Conservation (phyloP, 2,888 invertebrate species). For the Emmelina monodactyla region DNA sequence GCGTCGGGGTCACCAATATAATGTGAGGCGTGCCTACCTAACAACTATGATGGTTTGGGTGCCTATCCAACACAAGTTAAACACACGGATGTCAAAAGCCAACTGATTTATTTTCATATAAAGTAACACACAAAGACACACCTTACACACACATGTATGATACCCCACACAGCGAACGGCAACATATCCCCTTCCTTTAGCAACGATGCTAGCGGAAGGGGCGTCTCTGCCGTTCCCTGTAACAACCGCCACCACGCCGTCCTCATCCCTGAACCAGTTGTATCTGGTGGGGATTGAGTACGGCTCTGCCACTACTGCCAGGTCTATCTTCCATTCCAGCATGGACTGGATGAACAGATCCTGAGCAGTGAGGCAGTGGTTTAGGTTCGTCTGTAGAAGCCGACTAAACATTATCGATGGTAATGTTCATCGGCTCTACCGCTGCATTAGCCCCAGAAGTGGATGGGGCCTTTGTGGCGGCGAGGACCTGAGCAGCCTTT, state of each 20-base stretch:
- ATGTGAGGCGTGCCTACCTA: no score
- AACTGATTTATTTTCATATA: no score
- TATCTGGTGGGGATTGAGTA: slow-evolving; percentile 5
- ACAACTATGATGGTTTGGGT: not conserved
- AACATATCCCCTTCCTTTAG: slow-evolving; percentile 4
- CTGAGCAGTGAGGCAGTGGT: not conserved
- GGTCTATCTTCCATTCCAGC: slow-evolving; percentile 3
- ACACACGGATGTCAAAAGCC: not conserved
- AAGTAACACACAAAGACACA: no score
- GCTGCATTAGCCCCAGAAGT: no score
- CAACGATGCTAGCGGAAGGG: not conserved
- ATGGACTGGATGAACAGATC: slow-evolving; percentile 1
- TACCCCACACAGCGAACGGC: no score
- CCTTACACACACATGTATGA: no score
- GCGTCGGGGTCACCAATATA: not conserved
- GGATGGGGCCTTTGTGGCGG: no score
- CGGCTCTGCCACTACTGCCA: slow-evolving; percentile 5
- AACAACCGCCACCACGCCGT: slow-evolving; percentile 4
- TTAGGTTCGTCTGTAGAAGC: no score
- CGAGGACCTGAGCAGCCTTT: no score
- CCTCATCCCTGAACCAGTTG: slow-evolving; percentile 6
- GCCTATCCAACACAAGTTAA: not conserved
- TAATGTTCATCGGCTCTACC: no score
- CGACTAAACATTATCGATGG: no score
- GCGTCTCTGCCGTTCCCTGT: not conserved